Evolutionary conservation across 2,797 vertebrate species (phyloP).

Genomic region (Coracias cyanogaster): DNA sequence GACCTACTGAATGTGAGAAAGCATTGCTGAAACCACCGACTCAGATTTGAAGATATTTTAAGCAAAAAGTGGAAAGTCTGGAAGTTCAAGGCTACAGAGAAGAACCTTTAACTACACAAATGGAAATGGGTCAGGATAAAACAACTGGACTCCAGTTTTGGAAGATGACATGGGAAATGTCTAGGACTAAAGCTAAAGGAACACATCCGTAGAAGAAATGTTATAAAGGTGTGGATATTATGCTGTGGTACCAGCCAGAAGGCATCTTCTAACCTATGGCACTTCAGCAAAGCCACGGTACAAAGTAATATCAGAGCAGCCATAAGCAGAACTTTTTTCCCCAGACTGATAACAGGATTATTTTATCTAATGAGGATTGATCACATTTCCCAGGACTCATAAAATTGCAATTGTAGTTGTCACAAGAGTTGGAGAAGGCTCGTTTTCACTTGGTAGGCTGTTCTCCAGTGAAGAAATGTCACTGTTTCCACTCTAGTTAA

Average conservation of each 20-base stretch:
- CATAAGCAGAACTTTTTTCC: neutral
- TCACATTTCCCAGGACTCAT: neutral
- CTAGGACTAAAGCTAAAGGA: neutral
- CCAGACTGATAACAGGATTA: neutral
- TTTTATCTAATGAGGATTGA: neutral
- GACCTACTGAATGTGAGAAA: neutral
- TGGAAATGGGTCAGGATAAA: neutral
- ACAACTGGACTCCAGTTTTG: neutral
- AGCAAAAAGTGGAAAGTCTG: neutral
- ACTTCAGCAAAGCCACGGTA: neutral
- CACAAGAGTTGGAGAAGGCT: neutral
- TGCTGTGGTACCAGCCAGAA: neutral
- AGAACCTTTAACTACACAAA: neutral
- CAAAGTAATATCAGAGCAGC: neutral
- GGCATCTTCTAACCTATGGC: neutral
- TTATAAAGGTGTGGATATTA: neutral
- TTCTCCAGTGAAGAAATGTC: neutral
- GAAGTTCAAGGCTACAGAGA: neutral
- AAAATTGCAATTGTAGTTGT: neutral
- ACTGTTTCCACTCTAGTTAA: neutral
- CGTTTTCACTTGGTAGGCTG: neutral
- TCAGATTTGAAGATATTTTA: neutral
- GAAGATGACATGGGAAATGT: neutral
- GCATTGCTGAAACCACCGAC: neutral
- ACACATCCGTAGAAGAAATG: neutral